Evolutionary conservation across 2,113 vertebrate species (phyloP), one percentile per base, ranked within the genome.

Genomic region (Psophia crepitans): DNA sequence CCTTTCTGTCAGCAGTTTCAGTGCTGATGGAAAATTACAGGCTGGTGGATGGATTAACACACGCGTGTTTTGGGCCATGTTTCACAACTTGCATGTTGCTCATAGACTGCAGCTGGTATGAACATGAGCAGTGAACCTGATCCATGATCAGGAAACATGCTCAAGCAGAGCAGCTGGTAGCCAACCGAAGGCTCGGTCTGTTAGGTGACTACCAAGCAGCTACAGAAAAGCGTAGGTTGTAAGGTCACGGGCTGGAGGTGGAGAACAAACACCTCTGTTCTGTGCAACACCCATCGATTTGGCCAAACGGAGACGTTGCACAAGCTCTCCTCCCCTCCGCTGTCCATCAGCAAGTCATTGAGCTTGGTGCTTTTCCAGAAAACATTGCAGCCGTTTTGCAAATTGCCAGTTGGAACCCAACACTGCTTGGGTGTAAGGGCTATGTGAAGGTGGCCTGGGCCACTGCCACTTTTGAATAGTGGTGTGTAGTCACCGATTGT

Each of bases 151-250:
- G 41, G 32, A 48, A 56, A 48, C 6, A 1, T 33, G 6, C 13
- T 24, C 17, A 46, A 69, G 39, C 39, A 77, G 24, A 51, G 69
- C 48, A 70, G 9, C 19, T 27, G 41, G 35, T 33, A 75, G 20
- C 27, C 48, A n/a, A 1, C 9, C 2, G 1, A 73, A 33, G 27
- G 22, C 65, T 78, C 0, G 0, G 37, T n/a, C 13, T 54, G 32
- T 44, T 8, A 17, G 65, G 66, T n/a, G 79, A 57, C 39, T 13
- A 32, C 53, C 21, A 12, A 39, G 20, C 19, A 87, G 41, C 71
- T 37, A 26, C 24, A 60, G 88, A 64, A 56, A 65, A 68, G 60
- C 0, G 0, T 23, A 9, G 56, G 43, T 4, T 66, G 66, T 44
- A 19, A 6, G 4, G 37, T 43, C 54, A 58, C 0, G 0, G 46